Conservation (phyloP, 2,113 vertebrate species). For the Machaerirhynchus nigripectus region DNA sequence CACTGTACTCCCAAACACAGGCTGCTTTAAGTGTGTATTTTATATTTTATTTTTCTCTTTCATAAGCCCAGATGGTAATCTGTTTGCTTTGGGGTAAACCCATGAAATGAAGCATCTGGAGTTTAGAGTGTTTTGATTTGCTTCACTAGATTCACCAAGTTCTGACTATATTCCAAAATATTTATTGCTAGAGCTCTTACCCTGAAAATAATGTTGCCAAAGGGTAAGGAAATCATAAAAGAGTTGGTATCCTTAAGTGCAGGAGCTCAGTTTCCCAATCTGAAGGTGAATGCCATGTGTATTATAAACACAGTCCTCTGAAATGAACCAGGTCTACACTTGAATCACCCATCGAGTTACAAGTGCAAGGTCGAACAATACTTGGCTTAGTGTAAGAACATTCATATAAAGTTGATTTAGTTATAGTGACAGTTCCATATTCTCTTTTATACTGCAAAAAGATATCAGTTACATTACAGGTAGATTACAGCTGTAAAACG, state of each 20-base stretch:
- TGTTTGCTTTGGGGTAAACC: conserved; percentile 33
- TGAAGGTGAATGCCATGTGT: neutral
- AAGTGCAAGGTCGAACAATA: conserved; percentile 18
- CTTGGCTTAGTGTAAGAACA: neutral
- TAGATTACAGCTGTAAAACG: neutral
- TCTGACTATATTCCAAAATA: neutral
- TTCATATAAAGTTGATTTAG: neutral
- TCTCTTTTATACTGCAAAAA: neutral
- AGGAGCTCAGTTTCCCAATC: neutral
- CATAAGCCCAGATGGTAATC: conserved; percentile 21
- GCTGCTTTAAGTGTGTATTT: neutral
- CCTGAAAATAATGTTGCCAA: neutral
- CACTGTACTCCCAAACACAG: neutral
- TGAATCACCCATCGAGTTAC: neutral
- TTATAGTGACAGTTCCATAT: neutral
- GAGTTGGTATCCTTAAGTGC: neutral
- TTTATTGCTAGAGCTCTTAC: neutral
- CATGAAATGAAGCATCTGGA: conserved; percentile 51
- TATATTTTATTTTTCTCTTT: conserved; percentile 20
- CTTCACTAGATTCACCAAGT: conserved; percentile 24
- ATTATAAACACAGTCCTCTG: neutral
- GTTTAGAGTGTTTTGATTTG: conserved; percentile 37
- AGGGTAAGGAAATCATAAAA: neutral
- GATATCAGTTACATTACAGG: neutral
- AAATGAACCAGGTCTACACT: neutral